phyloP scores from a whole-genome alignment of 2,888 invertebrate genomes.

The Lottia gigantea region DNA sequence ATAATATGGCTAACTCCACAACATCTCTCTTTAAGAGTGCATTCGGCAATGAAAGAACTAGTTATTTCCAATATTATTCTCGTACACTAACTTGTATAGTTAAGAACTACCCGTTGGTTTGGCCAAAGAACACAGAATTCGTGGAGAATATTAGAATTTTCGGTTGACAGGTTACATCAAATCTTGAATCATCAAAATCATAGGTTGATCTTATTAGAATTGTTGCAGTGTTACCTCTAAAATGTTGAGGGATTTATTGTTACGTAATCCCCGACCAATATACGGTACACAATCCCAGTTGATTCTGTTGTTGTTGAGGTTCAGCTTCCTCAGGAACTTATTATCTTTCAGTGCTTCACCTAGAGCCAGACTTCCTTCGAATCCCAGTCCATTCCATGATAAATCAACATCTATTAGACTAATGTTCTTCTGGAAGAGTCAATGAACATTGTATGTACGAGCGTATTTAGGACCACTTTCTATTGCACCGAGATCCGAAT shows the following conservation, averaged over 20 bases:
- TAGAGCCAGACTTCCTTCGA: constrained; percentile 60
- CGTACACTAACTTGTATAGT: no score
- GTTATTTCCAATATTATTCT: no score
- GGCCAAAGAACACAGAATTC: background rate
- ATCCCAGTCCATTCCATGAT: constrained; percentile 64
- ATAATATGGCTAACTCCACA: no score
- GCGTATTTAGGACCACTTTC: no score
- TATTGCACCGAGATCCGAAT: no score
- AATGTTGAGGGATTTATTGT: constrained; percentile 55
- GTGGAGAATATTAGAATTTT: background rate
- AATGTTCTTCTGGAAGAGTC: constrained; percentile 41
- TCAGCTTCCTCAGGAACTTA: constrained; percentile 51
- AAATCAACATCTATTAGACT: constrained; percentile 51
- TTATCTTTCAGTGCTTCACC: constrained; percentile 58
- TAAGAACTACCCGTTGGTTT: background rate
- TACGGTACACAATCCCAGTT: constrained; percentile 63
- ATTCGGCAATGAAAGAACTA: no score
- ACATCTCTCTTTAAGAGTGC: no score
- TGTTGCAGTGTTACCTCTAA: constrained; percentile 53
- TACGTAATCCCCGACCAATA: constrained; percentile 55
- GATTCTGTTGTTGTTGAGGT: constrained; percentile 62
- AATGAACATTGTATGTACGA: background rate
- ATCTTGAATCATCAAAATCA: background rate
- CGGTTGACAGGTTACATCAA: background rate
- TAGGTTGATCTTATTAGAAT: no score